Evolutionary conservation across 2,888 invertebrate species (phyloP), one percentile per base, ranked within the genome.

Genomic region (Meiosimyza decipiens): DNA sequence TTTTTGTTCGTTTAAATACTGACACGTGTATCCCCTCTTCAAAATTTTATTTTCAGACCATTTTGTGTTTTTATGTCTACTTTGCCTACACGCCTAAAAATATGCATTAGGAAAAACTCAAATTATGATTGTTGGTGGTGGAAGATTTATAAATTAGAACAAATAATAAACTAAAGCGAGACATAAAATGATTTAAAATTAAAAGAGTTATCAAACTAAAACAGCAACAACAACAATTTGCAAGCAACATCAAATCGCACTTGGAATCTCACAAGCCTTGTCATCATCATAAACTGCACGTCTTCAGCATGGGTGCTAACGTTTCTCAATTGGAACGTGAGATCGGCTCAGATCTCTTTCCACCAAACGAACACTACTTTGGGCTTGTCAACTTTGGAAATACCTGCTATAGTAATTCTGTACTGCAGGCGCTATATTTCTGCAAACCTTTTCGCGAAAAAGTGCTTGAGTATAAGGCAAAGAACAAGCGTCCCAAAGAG

Each of bases 351-450:
- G 99, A 99, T 89, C 96, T 97, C 87, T 96, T 99, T 89, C 98
- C 98, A 84, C 94, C 96, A 77, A 99, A 99, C 88, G 99, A 99
- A 88, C 98, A 98, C 88, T 99, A 98, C 88, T 99, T 99, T 90
- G 99, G 99, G 85, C 92, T 99, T 88, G 98, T 99, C 78, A 99
- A 99, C 91, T 99, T 99, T 90, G 99, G 99, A 80, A 99, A 99
- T 89, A 99, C 99, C 49, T 99, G 99, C 89, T 99, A 99, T 88
- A 98, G 98, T 87, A 99, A 99, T 89, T 99, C 99, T 60, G 99
- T 99, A 80, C 91, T 99, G 78, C 99, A 99, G 91, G 99, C 99
- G 49, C 90, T 99, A 78, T 99, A 99, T 88, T 99, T 99, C 88
- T 99, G 99, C 89, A 95, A 97, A 84, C 99, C 99, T 74, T 99